phyloP scores from a whole-genome alignment of 2,888 invertebrate genomes.

The Zonitis immaculata region DNA sequence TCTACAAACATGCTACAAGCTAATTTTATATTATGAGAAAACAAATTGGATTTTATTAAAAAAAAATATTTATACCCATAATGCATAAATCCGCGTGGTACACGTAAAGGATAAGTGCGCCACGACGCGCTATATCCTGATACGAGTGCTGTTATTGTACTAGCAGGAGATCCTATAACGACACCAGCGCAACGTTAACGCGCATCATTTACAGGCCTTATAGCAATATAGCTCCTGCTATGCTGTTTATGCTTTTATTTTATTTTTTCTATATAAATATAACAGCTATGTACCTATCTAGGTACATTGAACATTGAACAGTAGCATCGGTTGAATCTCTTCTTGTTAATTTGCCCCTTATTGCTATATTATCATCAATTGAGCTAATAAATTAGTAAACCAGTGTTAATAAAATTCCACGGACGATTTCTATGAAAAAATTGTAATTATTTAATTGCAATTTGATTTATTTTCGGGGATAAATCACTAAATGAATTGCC shows the following conservation, averaged over 20 bases:
- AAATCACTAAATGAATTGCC: neutral
- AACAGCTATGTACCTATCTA: no score
- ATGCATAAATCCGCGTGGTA: slow-evolving; percentile 22
- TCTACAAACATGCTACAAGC: slow-evolving; percentile 1
- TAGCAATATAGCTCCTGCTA: slow-evolving; percentile 9
- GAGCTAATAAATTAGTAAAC: no score
- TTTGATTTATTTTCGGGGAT: neutral
- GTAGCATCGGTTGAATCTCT: neutral
- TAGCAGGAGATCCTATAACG: slow-evolving; percentile 19
- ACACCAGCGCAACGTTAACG: slow-evolving; percentile 26
- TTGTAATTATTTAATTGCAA: neutral
- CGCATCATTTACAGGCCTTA: slow-evolving; percentile 25
- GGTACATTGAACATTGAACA: neutral
- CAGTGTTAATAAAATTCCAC: no score
- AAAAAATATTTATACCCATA: slow-evolving; percentile 20
- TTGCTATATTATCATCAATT: no score
- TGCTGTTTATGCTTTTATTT: slow-evolving; percentile 11
- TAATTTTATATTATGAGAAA: neutral
- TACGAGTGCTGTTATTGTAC: slow-evolving; percentile 25
- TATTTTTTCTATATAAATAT: no score
- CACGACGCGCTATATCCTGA: slow-evolving; percentile 23
- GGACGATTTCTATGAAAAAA: no score
- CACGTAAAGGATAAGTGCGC: slow-evolving; percentile 17
- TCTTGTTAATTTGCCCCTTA: neutral
- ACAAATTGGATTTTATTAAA: neutral